A percentile compares a stretch with the other conserved stretches of the same genome.
Evolutionary conservation across 2,888 invertebrate genomes (phyloP).

Genomic region (Chrysotoxum bicinctum): DNA sequence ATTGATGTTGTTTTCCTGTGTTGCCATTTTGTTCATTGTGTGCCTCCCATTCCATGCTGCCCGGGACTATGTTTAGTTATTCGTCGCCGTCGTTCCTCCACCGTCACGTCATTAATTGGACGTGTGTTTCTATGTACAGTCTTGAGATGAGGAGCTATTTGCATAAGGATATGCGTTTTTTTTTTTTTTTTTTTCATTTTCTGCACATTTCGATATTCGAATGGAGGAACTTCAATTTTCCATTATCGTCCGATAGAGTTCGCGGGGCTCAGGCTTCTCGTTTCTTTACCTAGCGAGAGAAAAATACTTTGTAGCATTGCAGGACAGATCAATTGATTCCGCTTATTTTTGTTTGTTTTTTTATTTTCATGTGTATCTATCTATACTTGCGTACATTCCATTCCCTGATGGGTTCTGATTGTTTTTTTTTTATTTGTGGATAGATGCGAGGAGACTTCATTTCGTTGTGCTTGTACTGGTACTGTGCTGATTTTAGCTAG

Average conservation of each 20-base stretch:
- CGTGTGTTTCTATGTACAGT: constrained; percentile 19
- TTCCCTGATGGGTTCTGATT: constrained; percentile 5
- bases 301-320: constrained; percentile 28
- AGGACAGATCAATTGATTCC: constrained; percentile 62
- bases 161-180: constrained; percentile 56
- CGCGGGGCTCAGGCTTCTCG: constrained; percentile 1
- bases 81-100: neutral
- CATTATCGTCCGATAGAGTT: constrained; percentile 62
- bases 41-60: neutral
- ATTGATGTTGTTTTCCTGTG: constrained; percentile 57
- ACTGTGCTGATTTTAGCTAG: constrained; percentile 13
- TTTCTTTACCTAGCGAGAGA: constrained; percentile 23
- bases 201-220: constrained; percentile 26
- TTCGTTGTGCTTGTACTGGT: constrained; percentile 13
- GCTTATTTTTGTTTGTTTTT: constrained; percentile 19
- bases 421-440: neutral
- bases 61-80: neutral
- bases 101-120: constrained; percentile 68
- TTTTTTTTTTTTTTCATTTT: neutral
- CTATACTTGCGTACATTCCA: constrained; percentile 3
- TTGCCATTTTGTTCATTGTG: constrained; percentile 39
- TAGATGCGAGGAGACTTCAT: neutral
- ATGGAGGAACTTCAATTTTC: constrained; percentile 54
- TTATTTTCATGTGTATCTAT: neutral
- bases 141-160: constrained; percentile 50